Evolutionary conservation across 2,888 invertebrate species (phyloP).

Genomic region (Pharmacophagus antenor): DNA sequence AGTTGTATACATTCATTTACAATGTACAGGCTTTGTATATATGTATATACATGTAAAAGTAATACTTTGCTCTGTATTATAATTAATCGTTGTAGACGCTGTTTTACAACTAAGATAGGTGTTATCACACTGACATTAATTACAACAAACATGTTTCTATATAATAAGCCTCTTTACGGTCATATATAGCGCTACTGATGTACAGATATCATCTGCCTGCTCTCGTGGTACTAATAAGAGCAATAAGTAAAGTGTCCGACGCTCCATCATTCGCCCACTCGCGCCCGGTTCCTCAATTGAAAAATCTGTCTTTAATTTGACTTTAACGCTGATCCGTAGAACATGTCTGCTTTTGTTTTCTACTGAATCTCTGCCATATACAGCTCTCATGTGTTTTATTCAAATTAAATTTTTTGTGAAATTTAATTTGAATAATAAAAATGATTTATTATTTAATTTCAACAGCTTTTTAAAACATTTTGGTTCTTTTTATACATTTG

Average conservation of each 20-base stretch:
- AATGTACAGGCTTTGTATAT: too few relatives aligned
- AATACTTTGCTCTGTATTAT: neutral
- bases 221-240: slow-evolving; percentile 46
- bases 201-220: slow-evolving; percentile 51
- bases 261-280: slow-evolving; percentile 61
- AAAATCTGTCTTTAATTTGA: slow-evolving; percentile 62
- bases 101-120: neutral
- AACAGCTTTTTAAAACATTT: too few relatives aligned
- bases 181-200: slow-evolving; percentile 33
- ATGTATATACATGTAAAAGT: too few relatives aligned
- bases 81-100: neutral
- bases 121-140: slow-evolving; percentile 10
- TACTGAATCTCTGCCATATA: neutral
- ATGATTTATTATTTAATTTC: too few relatives aligned
- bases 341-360: slow-evolving; percentile 17
- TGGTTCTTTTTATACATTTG: too few relatives aligned
- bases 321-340: slow-evolving; percentile 58
- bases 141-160: slow-evolving; percentile 1
- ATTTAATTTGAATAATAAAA: too few relatives aligned
- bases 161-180: slow-evolving; percentile 35
- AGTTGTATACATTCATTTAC: too few relatives aligned
- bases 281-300: slow-evolving; percentile 61
- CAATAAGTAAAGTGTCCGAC: slow-evolving; percentile 55
- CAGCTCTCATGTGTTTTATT: too few relatives aligned
- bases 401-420: too few relatives aligned